These are phyloP conservation scores for Leucozona laternaria DNA, from an alignment of 2,888 invertebrate species.

Conservation along the genomic window DNA sequence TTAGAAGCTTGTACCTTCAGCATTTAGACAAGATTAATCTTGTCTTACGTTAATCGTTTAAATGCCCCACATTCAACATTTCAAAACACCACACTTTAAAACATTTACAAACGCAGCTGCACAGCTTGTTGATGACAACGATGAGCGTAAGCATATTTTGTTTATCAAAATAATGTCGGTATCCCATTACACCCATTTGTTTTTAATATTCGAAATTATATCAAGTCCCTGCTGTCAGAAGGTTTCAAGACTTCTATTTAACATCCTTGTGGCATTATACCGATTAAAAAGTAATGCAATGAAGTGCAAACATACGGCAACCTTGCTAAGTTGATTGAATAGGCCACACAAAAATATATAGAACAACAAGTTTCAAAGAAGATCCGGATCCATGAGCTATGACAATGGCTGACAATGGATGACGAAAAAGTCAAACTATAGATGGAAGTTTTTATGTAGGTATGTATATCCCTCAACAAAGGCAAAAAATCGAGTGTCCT, in stretches of 20 bases:
- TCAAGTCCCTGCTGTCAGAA: background rate
- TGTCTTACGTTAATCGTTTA: too few relatives aligned
- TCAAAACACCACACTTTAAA: too few relatives aligned
- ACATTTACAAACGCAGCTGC: too few relatives aligned
- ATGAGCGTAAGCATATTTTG: too few relatives aligned
- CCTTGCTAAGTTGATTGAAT: slow-evolving; percentile 7
- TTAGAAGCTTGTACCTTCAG: too few relatives aligned
- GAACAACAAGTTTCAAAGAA: slow-evolving; percentile 59
- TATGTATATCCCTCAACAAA: background rate
- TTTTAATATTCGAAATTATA: background rate
- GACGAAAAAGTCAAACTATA: slow-evolving; percentile 70
- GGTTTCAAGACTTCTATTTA: background rate
- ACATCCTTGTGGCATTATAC: background rate
- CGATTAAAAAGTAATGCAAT: background rate
- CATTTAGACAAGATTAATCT: too few relatives aligned
- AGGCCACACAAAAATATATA: slow-evolving; percentile 28
- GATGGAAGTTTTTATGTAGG: slow-evolving; percentile 13
- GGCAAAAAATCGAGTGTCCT: slow-evolving; percentile 58
- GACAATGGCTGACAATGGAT: slow-evolving; percentile 69
- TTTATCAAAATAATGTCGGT: too few relatives aligned
- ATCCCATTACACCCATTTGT: too few relatives aligned
- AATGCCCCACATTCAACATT: too few relatives aligned
- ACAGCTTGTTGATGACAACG: too few relatives aligned
- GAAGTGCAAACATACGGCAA: background rate
- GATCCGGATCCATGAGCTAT: slow-evolving; percentile 55